Percentiles rank a stretch among this genome's conserved stretches.
Conservation (phyloP, 2,797 vertebrate genomes). For the Otolemur crassicaudatus region DNA sequence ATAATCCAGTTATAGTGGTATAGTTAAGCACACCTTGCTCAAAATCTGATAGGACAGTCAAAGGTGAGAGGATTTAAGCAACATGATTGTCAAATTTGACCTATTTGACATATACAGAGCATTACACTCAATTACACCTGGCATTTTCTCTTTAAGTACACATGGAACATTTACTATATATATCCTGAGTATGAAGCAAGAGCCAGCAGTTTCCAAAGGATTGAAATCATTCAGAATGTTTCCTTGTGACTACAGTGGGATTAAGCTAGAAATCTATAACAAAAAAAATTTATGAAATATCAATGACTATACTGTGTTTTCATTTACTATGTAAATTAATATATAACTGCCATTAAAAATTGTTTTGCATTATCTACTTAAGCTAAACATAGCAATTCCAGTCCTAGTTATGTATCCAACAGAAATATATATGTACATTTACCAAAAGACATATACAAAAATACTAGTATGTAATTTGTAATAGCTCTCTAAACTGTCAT, state of each 20-base stretch:
- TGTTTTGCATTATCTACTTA: neutral
- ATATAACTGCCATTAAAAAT: slow-evolving; percentile 15
- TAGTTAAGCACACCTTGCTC: slow-evolving; percentile 3
- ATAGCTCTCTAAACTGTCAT: neutral
- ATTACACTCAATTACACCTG: neutral
- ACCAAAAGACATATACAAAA: neutral
- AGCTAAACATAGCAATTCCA: neutral
- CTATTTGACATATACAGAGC: neutral
- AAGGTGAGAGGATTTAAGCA: neutral
- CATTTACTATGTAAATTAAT: neutral
- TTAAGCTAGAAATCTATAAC: slow-evolving; percentile 15
- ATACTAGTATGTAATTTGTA: neutral
- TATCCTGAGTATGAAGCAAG: neutral
- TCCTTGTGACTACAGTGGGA: neutral
- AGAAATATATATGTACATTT: slow-evolving; percentile 26
- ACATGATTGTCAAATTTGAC: neutral
- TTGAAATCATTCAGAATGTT: slow-evolving; percentile 17
- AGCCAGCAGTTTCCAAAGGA: slow-evolving; percentile 2
- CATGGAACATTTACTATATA: neutral
- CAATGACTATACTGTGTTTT: neutral
- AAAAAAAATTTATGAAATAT: slow-evolving; percentile 11
- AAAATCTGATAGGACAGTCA: neutral
- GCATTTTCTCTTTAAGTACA: neutral
- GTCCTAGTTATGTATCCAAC: neutral
- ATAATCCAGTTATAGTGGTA: neutral